Conservation (phyloP, 2,888 invertebrate species). For the Nymphalis c-album region DNA sequence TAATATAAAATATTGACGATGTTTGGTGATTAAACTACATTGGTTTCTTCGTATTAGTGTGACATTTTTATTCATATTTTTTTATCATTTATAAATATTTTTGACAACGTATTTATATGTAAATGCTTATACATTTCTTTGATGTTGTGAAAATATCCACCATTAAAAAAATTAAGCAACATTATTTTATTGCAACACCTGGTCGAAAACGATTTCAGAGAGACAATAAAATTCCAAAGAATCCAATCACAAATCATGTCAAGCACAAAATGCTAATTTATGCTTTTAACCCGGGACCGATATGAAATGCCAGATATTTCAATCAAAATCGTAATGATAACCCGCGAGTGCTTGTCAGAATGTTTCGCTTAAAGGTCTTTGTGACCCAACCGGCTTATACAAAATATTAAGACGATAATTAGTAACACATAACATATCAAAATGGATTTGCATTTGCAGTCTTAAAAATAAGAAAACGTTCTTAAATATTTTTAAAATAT, state of each 20-base stretch:
- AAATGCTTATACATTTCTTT: too few relatives aligned
- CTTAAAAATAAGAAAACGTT: neutral
- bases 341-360: slow-evolving; percentile 26
- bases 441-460: neutral
- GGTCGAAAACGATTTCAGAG: neutral
- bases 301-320: slow-evolving; percentile 30
- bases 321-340: slow-evolving; percentile 31
- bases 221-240: slow-evolving; percentile 10
- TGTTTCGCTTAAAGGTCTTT: slow-evolving; percentile 9
- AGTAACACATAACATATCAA: neutral
- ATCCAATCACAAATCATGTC: slow-evolving; percentile 7
- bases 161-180: too few relatives aligned
- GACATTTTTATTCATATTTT: too few relatives aligned
- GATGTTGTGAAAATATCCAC: too few relatives aligned
- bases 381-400: neutral
- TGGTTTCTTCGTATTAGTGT: too few relatives aligned
- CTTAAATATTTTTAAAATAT: too few relatives aligned
- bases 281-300: slow-evolving; percentile 15
- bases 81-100: too few relatives aligned
- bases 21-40: too few relatives aligned
- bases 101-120: too few relatives aligned
- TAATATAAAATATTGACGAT: too few relatives aligned
- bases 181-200: too few relatives aligned
- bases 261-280: slow-evolving; percentile 9
- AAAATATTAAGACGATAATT: slow-evolving; percentile 5